Percentiles rank a stretch among this genome's conserved stretches.
Conservation (phyloP, 2,113 vertebrate species). For the Amphiprion ocellaris region DNA sequence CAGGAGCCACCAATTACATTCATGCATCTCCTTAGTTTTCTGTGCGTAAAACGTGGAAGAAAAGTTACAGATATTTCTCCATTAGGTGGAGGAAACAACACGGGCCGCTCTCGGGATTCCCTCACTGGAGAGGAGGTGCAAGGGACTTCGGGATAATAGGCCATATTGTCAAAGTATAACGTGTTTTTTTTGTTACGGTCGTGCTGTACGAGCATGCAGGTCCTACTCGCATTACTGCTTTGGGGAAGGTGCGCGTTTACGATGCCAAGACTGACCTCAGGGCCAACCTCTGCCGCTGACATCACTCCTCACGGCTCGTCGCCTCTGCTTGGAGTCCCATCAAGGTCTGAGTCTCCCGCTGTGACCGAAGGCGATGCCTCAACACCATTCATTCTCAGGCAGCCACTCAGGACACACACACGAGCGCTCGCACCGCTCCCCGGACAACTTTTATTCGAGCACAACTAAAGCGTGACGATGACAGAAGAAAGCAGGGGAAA, state of each 20-base stretch:
- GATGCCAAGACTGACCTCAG: conserved; percentile 68
- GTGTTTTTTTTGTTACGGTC: background rate
- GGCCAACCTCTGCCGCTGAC: conserved; percentile 83
- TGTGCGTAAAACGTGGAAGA: background rate
- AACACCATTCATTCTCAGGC: conserved; percentile 73
- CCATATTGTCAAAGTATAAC: conserved; percentile 17
- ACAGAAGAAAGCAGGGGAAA: conserved; percentile 86
- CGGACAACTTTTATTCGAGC: conserved; percentile 41
- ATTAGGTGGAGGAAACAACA: background rate
- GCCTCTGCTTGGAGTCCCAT: conserved; percentile 71
- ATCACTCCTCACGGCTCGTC: conserved; percentile 78
- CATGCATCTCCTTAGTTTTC: background rate
- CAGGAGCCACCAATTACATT: background rate
- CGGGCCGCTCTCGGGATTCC: conserved; percentile 1
- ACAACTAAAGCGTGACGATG: conserved; percentile 71
- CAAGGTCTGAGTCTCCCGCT: conserved; percentile 76
- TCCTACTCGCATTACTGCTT: background rate
- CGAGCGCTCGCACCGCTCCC: conserved; percentile 40
- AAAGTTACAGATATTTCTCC: background rate
- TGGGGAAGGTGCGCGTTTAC: conserved; percentile 55
- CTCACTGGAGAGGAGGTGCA: conserved; percentile 31
- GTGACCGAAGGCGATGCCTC: conserved; percentile 78
- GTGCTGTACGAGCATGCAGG: background rate
- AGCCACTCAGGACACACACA: conserved; percentile 66
- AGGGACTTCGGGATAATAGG: background rate